These are phyloP conservation scores for Tragelaphus imberbis DNA, from an alignment of 2,113 vertebrate genomes.

Conservation along the genomic window DNA sequence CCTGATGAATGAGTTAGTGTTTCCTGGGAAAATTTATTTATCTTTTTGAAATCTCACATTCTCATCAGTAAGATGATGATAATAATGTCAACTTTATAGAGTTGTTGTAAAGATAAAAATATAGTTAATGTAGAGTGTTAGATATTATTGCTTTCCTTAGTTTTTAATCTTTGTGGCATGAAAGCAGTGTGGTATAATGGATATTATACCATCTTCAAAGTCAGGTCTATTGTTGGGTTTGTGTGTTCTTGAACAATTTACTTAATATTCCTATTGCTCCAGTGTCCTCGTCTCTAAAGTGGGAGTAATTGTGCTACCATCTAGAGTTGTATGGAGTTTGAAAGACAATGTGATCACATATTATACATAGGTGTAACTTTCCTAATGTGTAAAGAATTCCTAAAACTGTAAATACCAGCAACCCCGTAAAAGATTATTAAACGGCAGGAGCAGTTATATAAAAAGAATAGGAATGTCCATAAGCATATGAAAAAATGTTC, in stretches of 20 bases:
- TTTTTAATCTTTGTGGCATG: background rate
- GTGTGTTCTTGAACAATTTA: background rate
- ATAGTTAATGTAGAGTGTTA: background rate
- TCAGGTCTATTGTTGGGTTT: background rate
- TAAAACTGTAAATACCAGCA: background rate
- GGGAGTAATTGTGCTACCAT: background rate
- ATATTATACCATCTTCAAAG: background rate
- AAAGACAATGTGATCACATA: background rate
- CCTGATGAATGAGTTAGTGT: background rate
- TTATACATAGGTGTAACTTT: background rate
- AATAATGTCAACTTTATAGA: background rate
- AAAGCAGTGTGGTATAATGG: background rate
- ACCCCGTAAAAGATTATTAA: background rate
- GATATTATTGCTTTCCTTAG: background rate
- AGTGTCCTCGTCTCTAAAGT: background rate
- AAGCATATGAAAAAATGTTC: background rate
- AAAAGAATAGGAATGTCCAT: background rate
- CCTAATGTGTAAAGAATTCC: background rate
- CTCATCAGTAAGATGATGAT: background rate
- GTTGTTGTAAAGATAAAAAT: background rate
- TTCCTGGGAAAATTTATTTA: background rate
- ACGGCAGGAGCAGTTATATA: background rate
- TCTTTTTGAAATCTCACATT: background rate
- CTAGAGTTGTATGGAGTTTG: background rate
- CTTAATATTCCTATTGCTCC: background rate